Evolutionary conservation across 2,888 invertebrate species (phyloP), one percentile per base, ranked within the genome.

Genomic region (Cataglyphis cursor): DNA sequence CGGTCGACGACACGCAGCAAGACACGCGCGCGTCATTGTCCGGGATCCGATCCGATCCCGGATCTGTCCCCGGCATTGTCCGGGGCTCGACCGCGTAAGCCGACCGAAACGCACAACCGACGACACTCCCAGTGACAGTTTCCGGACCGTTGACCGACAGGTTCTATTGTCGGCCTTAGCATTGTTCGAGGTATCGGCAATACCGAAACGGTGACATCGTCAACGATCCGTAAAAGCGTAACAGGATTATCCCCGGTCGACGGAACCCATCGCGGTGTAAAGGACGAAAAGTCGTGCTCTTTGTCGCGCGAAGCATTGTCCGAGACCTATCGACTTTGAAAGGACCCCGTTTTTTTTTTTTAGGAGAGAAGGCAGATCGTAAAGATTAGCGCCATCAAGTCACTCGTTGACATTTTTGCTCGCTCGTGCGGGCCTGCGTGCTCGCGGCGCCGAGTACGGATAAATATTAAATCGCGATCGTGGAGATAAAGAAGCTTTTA

Each of bases 101-200:
- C 84, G 86, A 74, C 38, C 65, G 75, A 18, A n/a, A 51, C 81
- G 83, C 86, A 75, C 87, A 41, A 54, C 90, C 86, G 87, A 89
- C 88, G 92, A 92, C 90, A 89, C 85, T 64, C 84, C 84, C 86
- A 15, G 88, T 91, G 92, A 93, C 93, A 92, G 88, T 93, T 93
- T 93, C 87, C 91, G 86, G 88, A 80, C 83, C 84, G 83, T 82
- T 78, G 88, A 87, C 41, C 86, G 62, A 24, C 6, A 48, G 54
- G n/a, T 35, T 38, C 70, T 73, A 80, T 80, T 73, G 83, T 68
- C 70, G 84, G 84, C 81, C 86, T 31, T 85, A 75, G 61, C 61
- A 81, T 87, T 85, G 87, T 84, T 59, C 3, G n/a, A 70, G 44
- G 73, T 35, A 80, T 44, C 35, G 44, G 28, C 48, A 28, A 51